phyloP scores from a whole-genome alignment of 2,888 invertebrate species.

The Matsumyia berberina region DNA sequence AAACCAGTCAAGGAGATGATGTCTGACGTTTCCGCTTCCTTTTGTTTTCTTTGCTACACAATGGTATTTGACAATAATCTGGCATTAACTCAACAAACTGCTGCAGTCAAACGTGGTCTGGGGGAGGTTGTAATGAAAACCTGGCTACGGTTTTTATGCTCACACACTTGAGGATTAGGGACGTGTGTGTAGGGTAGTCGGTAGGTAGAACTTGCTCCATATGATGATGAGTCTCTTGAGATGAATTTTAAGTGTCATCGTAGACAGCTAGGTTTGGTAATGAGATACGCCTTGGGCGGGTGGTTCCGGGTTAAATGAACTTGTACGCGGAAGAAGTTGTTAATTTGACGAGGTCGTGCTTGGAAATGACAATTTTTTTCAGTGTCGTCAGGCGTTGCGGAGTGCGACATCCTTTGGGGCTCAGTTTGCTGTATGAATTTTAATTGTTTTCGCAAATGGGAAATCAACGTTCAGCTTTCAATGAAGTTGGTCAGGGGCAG shows the following conservation, averaged over 20 bases:
- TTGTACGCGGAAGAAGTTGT: background rate
- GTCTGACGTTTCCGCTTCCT: constrained; percentile 18
- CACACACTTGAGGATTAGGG: constrained; percentile 10
- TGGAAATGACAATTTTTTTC: no score
- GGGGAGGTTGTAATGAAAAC: background rate
- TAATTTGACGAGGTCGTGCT: background rate
- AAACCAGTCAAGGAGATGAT: constrained; percentile 11
- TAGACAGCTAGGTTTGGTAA: background rate
- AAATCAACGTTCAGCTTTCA: no score
- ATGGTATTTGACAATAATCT: constrained; percentile 9
- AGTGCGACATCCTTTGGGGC: no score
- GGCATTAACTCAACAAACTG: constrained; percentile 9
- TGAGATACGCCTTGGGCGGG: background rate
- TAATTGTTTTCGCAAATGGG: no score
- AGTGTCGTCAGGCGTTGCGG: no score
- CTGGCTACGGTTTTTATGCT: constrained; percentile 10
- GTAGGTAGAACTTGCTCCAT: background rate
- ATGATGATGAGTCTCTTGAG: background rate
- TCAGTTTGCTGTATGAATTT: no score
- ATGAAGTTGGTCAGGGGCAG: no score
- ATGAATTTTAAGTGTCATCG: constrained; percentile 11
- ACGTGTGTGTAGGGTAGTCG: background rate
- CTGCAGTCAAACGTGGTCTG: background rate
- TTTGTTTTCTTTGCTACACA: background rate
- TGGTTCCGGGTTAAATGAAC: background rate